Evolutionary conservation across 2,797 vertebrate species (phyloP).

Genomic region (Anomalospiza imberbis): DNA sequence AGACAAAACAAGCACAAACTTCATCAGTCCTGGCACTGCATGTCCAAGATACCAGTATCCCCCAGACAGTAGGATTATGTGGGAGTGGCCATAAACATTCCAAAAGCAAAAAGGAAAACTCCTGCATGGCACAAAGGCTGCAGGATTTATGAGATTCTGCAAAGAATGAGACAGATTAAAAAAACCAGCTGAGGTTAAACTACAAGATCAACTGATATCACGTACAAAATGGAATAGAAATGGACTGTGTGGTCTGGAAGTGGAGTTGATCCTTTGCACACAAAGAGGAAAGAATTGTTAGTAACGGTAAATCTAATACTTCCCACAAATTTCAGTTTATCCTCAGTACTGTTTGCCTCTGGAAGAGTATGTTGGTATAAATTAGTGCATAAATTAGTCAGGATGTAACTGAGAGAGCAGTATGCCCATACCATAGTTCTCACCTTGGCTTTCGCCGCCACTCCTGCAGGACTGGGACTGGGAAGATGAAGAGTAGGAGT

Average conservation of each 20-base stretch:
- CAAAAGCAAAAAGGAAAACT: not conserved
- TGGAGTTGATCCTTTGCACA: not conserved
- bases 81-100: not conserved
- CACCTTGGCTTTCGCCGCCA: conserved; percentile 42
- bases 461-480: conserved; percentile 51
- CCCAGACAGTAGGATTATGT: not conserved
- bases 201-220: not conserved
- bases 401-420: not conserved
- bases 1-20: not conserved
- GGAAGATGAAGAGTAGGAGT: conserved; percentile 62
- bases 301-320: not conserved
- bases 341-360: not conserved
- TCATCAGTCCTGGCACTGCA: not conserved
- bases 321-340: not conserved
- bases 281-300: not conserved
- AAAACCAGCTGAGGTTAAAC: not conserved
- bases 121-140: not conserved
- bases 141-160: not conserved
- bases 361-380: not conserved
- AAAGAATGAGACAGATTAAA: not conserved
- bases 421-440: not conserved
- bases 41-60: not conserved
- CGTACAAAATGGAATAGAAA: not conserved
- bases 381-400: not conserved
- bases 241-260: not conserved